A percentile compares a stretch with the other conserved stretches of the same genome.
These are phyloP conservation scores for Heteromyza rotundicornis DNA, from an alignment of 2,888 invertebrate species.

Conservation along the genomic window DNA sequence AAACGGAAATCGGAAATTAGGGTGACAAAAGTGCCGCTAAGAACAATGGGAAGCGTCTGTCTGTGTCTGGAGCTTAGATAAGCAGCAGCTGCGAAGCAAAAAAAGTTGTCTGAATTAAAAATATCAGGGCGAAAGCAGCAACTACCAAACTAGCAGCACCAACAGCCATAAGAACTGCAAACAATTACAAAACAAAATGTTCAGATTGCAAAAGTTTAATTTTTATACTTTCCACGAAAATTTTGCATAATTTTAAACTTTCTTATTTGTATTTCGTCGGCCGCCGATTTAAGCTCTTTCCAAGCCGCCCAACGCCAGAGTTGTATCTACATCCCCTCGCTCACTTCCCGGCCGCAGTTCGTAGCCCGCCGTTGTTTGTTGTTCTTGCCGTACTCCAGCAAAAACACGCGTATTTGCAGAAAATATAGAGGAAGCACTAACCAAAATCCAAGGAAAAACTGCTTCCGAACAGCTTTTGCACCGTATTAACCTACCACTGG, in stretches of 20 bases:
- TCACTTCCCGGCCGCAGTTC: too few species aligned
- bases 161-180: conserved; percentile 20
- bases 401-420: too few species aligned
- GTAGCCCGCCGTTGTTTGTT: not conserved
- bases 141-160: conserved; percentile 15
- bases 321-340: too few species aligned
- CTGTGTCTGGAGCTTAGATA: conserved; percentile 42
- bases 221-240: not conserved
- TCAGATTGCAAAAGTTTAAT: not conserved
- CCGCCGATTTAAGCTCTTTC: not conserved
- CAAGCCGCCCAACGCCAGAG: too few species aligned
- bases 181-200: not conserved
- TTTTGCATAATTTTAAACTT: not conserved
- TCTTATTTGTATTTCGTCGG: not conserved
- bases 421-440: too few species aligned
- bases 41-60: conserved; percentile 47
- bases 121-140: conserved; percentile 25
- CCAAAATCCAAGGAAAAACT: too few species aligned
- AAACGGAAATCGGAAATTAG: too few species aligned
- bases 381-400: not conserved
- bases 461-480: too few species aligned
- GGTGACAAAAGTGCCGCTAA: conserved; percentile 41
- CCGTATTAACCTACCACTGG: too few species aligned
- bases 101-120: conserved; percentile 29
- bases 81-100: conserved; percentile 38